A percentile compares a stretch with the other conserved stretches of the same genome.
These are phyloP conservation scores for Equus przewalskii DNA, from an alignment of 2,113 vertebrate species.

Conservation along the genomic window DNA sequence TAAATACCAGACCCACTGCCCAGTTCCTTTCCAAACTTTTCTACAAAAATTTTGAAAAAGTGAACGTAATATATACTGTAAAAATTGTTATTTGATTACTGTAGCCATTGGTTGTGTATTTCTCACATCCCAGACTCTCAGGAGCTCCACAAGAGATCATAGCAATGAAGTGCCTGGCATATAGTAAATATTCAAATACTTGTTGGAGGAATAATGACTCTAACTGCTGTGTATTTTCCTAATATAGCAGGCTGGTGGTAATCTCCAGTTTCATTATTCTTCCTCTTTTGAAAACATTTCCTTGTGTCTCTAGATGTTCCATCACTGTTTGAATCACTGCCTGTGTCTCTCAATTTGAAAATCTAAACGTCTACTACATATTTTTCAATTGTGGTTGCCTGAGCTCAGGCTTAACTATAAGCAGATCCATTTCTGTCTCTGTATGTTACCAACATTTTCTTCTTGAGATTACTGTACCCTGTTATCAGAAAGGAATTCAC, in stretches of 20 bases:
- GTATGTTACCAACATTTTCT: not conserved
- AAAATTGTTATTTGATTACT: conserved; percentile 33
- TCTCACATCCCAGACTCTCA: not conserved
- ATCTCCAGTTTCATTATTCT: not conserved
- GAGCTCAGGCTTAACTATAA: not conserved
- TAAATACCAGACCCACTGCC: not conserved
- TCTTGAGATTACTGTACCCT: not conserved
- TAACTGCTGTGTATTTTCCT: not conserved
- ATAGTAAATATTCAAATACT: not conserved
- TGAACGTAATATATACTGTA: not conserved
- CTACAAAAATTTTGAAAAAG: not conserved
- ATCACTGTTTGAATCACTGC: not conserved
- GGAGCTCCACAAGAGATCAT: not conserved
- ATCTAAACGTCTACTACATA: not conserved
- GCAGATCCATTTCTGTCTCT: not conserved
- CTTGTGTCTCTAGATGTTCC: not conserved
- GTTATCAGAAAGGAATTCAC: not conserved
- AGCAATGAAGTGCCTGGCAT: not conserved
- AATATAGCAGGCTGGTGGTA: not conserved
- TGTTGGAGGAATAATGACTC: not conserved
- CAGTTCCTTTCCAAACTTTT: not conserved
- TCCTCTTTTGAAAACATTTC: not conserved
- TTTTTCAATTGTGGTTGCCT: not conserved
- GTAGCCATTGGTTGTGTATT: not conserved
- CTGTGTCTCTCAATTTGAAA: not conserved